Percentiles rank a stretch among this genome's conserved stretches.
Conservation (phyloP, 2,888 invertebrate genomes). For the Sycophila texana region DNA sequence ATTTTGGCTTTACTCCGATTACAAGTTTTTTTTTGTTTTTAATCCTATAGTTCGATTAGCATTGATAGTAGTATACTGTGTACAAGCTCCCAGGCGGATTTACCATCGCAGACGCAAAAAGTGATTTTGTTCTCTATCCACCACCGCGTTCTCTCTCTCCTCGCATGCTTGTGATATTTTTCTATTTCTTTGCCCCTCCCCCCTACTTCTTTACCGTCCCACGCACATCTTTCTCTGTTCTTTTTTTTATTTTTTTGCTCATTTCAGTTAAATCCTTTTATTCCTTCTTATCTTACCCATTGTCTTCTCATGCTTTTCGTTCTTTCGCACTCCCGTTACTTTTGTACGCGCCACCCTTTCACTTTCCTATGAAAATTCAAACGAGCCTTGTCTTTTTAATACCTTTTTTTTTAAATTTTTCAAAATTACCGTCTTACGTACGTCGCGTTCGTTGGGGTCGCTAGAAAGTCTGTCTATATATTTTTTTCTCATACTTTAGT, state of each 20-base stretch:
- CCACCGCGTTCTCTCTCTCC: slow-evolving; percentile 61
- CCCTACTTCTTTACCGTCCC: slow-evolving; percentile 38
- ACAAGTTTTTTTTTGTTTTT: background rate
- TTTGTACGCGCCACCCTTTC: background rate
- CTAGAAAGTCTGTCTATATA: slow-evolving; percentile 14
- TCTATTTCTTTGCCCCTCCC: slow-evolving; percentile 34
- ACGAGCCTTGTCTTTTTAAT: slow-evolving; percentile 48
- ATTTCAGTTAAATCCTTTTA: slow-evolving; percentile 26
- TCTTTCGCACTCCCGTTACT: background rate
- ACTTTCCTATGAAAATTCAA: slow-evolving; percentile 51
- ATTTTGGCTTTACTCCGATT: slow-evolving; percentile 15
- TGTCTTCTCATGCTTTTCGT: slow-evolving; percentile 15
- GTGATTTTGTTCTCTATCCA: slow-evolving; percentile 51
- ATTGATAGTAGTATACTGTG: slow-evolving; percentile 5
- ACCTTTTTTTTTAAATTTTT: slow-evolving; percentile 31
- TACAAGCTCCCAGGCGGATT: slow-evolving; percentile 31
- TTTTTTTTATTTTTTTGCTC: slow-evolving; percentile 39
- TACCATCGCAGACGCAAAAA: slow-evolving; percentile 42
- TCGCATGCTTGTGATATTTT: slow-evolving; percentile 53
- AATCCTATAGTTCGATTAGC: too few relatives aligned
- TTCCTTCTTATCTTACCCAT: background rate
- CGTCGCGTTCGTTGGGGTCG: slow-evolving; percentile 42
- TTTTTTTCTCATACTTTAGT: background rate
- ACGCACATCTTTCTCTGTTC: slow-evolving; percentile 50
- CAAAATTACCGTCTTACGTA: slow-evolving; percentile 39